These are phyloP conservation scores for Nannoperca australis DNA, from an alignment of 2,797 vertebrate species.

Conservation along the genomic window DNA sequence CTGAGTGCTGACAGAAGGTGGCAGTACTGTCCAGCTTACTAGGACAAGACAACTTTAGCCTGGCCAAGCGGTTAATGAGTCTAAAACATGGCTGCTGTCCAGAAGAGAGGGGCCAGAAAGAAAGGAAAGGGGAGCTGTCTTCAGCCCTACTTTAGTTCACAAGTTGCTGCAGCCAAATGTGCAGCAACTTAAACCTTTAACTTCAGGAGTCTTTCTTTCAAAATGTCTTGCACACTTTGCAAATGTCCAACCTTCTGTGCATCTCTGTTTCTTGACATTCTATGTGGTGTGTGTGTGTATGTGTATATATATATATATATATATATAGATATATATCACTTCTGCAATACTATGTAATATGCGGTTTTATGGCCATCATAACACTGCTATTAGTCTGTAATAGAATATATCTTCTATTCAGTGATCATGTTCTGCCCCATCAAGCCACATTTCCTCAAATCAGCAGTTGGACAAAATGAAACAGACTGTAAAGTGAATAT, in stretches of 20 bases:
- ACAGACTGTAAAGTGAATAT: neutral
- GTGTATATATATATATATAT: no score
- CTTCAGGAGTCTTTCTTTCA: neutral
- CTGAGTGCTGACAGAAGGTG: slow-evolving; percentile 54
- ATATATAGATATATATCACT: neutral
- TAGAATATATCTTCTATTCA: no score
- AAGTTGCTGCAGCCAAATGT: slow-evolving; percentile 9
- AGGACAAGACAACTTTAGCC: neutral
- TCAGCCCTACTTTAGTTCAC: slow-evolving; percentile 46
- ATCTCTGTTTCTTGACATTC: neutral
- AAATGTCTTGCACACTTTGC: neutral
- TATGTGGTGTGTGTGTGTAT: neutral
- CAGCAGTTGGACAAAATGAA: neutral
- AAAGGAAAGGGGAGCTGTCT: slow-evolving; percentile 30
- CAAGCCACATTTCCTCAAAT: neutral
- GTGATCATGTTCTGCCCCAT: neutral
- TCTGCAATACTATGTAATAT: neutral
- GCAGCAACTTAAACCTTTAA: neutral
- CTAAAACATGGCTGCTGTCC: slow-evolving; percentile 68
- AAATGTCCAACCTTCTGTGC: neutral
- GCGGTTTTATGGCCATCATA: neutral
- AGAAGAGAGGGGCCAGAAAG: slow-evolving; percentile 46
- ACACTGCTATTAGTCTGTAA: neutral
- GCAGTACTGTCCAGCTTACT: slow-evolving; percentile 34
- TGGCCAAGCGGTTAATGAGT: slow-evolving; percentile 58